phyloP scores from a whole-genome alignment of 2,113 vertebrate genomes.

The Cygnus buccinator region DNA sequence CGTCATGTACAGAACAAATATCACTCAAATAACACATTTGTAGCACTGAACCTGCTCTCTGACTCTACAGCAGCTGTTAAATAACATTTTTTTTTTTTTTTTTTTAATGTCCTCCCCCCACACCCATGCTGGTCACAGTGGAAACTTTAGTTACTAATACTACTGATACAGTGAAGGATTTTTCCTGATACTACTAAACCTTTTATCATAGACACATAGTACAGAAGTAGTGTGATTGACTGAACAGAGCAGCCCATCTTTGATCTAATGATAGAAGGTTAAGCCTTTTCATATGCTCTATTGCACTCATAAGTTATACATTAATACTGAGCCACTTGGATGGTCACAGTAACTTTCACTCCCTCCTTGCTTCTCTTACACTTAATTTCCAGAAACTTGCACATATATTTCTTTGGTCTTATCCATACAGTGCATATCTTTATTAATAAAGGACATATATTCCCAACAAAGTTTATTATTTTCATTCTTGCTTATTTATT shows the following conservation, averaged over 20 bases:
- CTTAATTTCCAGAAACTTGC: neutral
- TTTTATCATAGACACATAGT: neutral
- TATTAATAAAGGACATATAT: neutral
- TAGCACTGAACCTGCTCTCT: neutral
- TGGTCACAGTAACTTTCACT: neutral
- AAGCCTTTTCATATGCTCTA: neutral
- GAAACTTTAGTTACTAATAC: neutral
- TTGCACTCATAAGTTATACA: conserved; percentile 1
- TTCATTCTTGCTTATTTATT: neutral
- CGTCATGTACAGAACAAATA: neutral
- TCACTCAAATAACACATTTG: neutral
- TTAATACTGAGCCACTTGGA: neutral
- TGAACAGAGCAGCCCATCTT: neutral
- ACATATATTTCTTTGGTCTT: neutral
- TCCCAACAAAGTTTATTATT: neutral
- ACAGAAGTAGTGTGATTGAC: neutral
- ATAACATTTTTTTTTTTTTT: neutral
- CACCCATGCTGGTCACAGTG: neutral
- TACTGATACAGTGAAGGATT: neutral
- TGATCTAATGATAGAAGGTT: neutral
- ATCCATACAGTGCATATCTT: neutral
- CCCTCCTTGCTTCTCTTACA: neutral
- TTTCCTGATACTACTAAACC: neutral
- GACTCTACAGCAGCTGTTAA: neutral
- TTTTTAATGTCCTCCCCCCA: neutral